These are phyloP conservation scores for Bufotes viridis DNA, from an alignment of 2,797 vertebrate species.

Conservation along the genomic window DNA sequence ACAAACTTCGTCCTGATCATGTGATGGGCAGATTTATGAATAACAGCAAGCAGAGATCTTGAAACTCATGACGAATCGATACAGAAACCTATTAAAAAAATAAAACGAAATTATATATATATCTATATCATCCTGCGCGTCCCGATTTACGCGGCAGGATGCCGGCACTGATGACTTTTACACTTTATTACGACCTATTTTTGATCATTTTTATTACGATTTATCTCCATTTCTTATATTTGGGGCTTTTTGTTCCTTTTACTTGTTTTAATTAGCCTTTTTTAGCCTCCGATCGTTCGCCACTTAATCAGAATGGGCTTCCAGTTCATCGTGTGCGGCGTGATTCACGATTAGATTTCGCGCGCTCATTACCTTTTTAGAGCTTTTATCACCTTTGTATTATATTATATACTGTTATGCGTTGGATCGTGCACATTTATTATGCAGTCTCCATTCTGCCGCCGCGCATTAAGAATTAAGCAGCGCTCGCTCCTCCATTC, in stretches of 20 bases:
- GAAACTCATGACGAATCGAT: too few species aligned
- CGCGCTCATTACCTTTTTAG: constrained; percentile 35
- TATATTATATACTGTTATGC: constrained; percentile 23
- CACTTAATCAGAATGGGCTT: background rate
- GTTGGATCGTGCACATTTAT: constrained; percentile 18
- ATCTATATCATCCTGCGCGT: too few species aligned
- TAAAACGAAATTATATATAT: too few species aligned
- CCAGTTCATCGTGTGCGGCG: background rate
- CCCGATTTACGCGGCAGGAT: background rate
- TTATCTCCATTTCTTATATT: background rate
- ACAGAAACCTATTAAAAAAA: too few species aligned
- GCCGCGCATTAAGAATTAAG: constrained; percentile 34
- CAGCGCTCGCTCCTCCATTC: background rate
- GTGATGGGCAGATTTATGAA: too few species aligned
- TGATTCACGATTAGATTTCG: background rate
- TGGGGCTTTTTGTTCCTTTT: background rate
- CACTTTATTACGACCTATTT: background rate
- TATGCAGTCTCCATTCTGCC: constrained; percentile 25
- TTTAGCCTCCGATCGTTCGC: background rate
- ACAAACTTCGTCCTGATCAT: too few species aligned
- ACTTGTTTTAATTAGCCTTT: constrained; percentile 6
- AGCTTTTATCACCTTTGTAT: constrained; percentile 21
- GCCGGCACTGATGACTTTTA: too few species aligned
- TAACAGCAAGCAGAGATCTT: too few species aligned
- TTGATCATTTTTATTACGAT: background rate